Percentiles rank a stretch among this genome's conserved stretches.
phyloP scores from a whole-genome alignment of 1,140 invertebrate species.

The Calosoma granatense region DNA sequence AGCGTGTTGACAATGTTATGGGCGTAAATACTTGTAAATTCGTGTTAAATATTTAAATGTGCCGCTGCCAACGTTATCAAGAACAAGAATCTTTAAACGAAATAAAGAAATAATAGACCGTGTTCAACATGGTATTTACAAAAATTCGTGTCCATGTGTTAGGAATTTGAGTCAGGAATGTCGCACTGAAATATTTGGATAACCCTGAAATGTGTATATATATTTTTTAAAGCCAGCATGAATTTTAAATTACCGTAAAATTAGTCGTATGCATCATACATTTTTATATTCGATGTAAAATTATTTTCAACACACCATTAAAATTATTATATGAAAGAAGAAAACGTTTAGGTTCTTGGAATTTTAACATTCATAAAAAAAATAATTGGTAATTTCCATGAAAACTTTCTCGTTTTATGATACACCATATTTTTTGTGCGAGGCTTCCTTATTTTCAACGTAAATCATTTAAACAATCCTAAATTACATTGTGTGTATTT shows the following conservation, averaged over 20 bases:
- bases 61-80: not conserved
- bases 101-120: not conserved
- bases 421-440: too few relatives aligned
- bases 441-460: too few relatives aligned
- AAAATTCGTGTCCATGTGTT: not conserved
- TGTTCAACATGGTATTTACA: not conserved
- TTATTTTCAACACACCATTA: not conserved
- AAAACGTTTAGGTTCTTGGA: not conserved
- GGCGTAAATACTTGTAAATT: not conserved
- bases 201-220: not conserved
- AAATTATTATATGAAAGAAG: not conserved
- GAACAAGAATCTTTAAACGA: not conserved
- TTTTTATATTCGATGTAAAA: not conserved
- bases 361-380: not conserved
- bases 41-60: not conserved
- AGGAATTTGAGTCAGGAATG: not conserved
- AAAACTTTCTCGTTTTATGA: not conserved
- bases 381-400: not conserved
- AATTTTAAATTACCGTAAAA: conserved; percentile 6
- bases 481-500: too few relatives aligned
- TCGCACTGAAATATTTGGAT: not conserved
- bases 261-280: not conserved
- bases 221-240: not conserved
- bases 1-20: not conserved
- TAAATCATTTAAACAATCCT: too few relatives aligned